Conservation (phyloP, 2,888 invertebrate genomes). For the Rotaria magnacalcarata region DNA sequence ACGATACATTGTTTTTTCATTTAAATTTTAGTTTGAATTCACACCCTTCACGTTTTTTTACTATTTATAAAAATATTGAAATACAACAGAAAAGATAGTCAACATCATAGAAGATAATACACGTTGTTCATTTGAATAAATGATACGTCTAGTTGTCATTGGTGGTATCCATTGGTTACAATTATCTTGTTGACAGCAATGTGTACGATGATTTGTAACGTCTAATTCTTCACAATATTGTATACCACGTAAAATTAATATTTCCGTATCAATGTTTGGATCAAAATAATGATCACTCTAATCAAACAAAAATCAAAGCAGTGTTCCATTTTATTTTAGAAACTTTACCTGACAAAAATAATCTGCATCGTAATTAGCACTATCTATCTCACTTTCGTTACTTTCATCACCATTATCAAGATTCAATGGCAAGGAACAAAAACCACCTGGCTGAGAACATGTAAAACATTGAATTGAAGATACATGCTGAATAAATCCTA, state of each 20-base stretch:
- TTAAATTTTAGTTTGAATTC: too few relatives aligned
- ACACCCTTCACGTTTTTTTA: too few relatives aligned
- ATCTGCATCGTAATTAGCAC: not conserved
- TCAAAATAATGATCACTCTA: not conserved
- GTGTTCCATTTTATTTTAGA: not conserved
- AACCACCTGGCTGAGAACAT: not conserved
- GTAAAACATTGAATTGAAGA: not conserved
- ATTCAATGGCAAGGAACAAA: not conserved
- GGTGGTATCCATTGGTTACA: not conserved
- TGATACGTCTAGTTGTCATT: not conserved
- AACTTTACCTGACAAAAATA: not conserved
- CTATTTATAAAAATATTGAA: not conserved
- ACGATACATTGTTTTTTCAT: too few relatives aligned
- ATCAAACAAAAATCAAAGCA: not conserved
- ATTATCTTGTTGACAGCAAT: not conserved
- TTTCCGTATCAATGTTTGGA: not conserved
- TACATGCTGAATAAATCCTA: not conserved
- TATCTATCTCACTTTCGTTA: not conserved
- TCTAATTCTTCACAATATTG: not conserved
- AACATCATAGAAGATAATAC: not conserved
- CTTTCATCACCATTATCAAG: not conserved
- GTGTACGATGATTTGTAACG: not conserved
- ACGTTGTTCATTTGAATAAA: not conserved
- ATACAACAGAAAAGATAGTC: not conserved
- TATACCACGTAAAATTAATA: not conserved